Percentiles rank a stretch among this genome's conserved stretches.
phyloP scores from a whole-genome alignment of 2,113 vertebrate species.

The Hyperoodon ampullatus region DNA sequence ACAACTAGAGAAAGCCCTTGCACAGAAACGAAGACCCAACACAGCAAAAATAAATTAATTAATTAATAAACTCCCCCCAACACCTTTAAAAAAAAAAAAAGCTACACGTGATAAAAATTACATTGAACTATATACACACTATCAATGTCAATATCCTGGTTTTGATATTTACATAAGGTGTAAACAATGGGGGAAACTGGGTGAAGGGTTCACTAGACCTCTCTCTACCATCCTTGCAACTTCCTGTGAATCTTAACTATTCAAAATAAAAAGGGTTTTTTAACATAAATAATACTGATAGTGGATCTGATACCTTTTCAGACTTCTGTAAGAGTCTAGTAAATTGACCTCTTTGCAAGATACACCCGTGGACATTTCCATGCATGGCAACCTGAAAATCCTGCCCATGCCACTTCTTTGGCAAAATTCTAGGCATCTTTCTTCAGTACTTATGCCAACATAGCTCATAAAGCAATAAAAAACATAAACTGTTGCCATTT shows the following conservation, averaged over 20 bases:
- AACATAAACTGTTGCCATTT: neutral
- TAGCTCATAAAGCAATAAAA: neutral
- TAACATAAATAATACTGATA: neutral
- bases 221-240: neutral
- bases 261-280: neutral
- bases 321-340: neutral
- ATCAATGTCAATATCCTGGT: neutral
- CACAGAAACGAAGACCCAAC: too few species aligned
- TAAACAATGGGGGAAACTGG: neutral
- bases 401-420: neutral
- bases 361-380: neutral
- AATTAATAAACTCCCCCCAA: too few species aligned
- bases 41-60: too few species aligned
- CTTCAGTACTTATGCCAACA: neutral
- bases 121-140: neutral
- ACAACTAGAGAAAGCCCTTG: too few species aligned
- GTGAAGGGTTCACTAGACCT: accelerated
- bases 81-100: neutral
- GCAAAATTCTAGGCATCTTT: constrained; percentile 32
- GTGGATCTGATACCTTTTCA: neutral
- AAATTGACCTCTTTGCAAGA: neutral
- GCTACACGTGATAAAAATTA: neutral
- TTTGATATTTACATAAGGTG: neutral
- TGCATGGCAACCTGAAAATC: neutral
- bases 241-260: neutral